Conservation (phyloP, 2,797 vertebrate species). For the Semaprochilodus insignis region DNA sequence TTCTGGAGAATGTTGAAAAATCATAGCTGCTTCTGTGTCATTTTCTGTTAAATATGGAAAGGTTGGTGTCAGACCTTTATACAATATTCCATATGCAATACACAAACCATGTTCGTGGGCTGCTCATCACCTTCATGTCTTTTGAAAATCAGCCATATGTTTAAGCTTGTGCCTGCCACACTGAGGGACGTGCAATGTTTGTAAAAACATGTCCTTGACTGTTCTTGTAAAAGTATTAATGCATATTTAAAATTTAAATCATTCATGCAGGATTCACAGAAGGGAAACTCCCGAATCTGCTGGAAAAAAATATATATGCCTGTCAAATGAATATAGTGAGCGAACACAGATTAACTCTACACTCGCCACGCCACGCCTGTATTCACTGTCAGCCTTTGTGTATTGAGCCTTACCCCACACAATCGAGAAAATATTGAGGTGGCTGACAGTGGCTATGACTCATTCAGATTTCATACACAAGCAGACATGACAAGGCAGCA, state of each 20-base stretch:
- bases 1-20: too few relatives aligned
- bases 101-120: not conserved
- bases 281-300: not conserved
- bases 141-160: not conserved
- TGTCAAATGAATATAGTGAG: conserved; percentile 12
- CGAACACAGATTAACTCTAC: conserved; percentile 7
- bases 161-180: not conserved
- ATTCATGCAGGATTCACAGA: not conserved
- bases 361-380: not conserved
- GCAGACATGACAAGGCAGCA: conserved; percentile 3
- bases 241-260: conserved; percentile 3
- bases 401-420: conserved; percentile 5
- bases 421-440: not conserved
- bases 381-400: conserved; percentile 7
- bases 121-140: not conserved
- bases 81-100: not conserved
- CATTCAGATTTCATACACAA: conserved; percentile 25
- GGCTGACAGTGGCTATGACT: conserved; percentile 16
- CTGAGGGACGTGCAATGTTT: not conserved
- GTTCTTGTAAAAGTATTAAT: not conserved
- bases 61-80: not conserved
- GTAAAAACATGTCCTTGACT: not conserved
- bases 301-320: not conserved
- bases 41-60: too few relatives aligned
- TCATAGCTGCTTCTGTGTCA: too few relatives aligned